Base-by-base conservation (phyloP, 2,888 invertebrate genomes). In the Eumacrocentrus americanus region DNA sequence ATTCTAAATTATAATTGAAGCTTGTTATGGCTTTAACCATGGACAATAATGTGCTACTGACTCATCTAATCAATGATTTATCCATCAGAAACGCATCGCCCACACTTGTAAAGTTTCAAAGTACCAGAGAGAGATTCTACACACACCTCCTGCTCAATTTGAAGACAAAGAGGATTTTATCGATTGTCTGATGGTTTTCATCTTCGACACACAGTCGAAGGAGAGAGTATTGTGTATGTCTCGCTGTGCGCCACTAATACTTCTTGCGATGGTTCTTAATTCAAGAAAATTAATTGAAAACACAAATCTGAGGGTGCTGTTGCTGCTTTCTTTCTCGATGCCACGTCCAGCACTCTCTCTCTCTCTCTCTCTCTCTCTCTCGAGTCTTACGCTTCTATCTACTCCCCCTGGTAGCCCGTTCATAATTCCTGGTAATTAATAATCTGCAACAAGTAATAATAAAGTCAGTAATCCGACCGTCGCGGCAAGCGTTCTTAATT, bases 381-480 rank as follows among this genome's bases (percentile, higher is more conserved):
- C n/a, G n/a, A 29, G 22, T 35, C 22, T 22, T 53, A 25, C 58
- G 12, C 23, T 18, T 50, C 18, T 22, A 46, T 40, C 18, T 51
- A 47, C 34, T 51, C 38, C 55, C 52, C 38, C 38, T 25, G 23
- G 47, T 47, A 61, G 62, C 58, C 60, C 51, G 60, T 59, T 66
- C 69, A 64, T 77, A 78, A 76, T 78, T 76, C 76, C 71, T 68
- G 71, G 77, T 78, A 80, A 80, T 79, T 79, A 79, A 80, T 80
- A 79, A 80, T 80, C 78, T 73, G 74, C 76, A 78, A 78, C 77
- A 77, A 79, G 79, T 79, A 78, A 80, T 78, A 80, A 78, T 78
- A 77, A 78, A 78, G 78, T 69, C 73, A 67, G 75, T 78, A 80
- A 80, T 80, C 79, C 77, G 73, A 71, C 68, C 70, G 71, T 69